These are phyloP conservation scores for Leptopilina clavipes DNA, from an alignment of 1,140 invertebrate species.

Conservation along the genomic window DNA sequence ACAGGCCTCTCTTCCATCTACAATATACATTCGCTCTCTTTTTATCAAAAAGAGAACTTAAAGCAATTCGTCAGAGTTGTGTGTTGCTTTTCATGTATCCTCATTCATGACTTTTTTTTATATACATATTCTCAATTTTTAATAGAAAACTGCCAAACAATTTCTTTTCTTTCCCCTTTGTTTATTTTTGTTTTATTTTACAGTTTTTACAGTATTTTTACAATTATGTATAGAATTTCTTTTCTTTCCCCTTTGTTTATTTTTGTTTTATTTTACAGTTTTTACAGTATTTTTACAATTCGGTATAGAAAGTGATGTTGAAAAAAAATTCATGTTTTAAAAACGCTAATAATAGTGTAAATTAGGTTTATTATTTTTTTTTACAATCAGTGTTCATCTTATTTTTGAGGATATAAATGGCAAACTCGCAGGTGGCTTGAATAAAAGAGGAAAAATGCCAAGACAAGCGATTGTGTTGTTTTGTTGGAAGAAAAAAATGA, in stretches of 20 bases:
- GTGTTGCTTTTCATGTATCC: constrained; percentile 43
- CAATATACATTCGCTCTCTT: constrained; percentile 25
- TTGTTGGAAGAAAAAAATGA: background rate
- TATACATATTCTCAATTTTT: background rate
- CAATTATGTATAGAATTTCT: too few relatives aligned
- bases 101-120: background rate
- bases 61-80: constrained; percentile 49
- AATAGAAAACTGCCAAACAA: too few relatives aligned
- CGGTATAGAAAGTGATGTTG: too few relatives aligned
- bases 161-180: too few relatives aligned
- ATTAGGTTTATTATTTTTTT: too few relatives aligned
- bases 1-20: constrained; percentile 59
- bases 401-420: background rate
- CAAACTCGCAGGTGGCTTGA: background rate
- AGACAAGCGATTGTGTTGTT: background rate
- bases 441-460: background rate
- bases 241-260: too few relatives aligned
- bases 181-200: too few relatives aligned
- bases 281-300: too few relatives aligned
- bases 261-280: too few relatives aligned
- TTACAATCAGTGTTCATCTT: background rate
- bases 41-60: constrained; percentile 38
- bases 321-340: too few relatives aligned
- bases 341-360: too few relatives aligned
- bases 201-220: too few relatives aligned